Base-by-base conservation (phyloP, 2,888 invertebrate species). In the Chalcis sispes region DNA sequence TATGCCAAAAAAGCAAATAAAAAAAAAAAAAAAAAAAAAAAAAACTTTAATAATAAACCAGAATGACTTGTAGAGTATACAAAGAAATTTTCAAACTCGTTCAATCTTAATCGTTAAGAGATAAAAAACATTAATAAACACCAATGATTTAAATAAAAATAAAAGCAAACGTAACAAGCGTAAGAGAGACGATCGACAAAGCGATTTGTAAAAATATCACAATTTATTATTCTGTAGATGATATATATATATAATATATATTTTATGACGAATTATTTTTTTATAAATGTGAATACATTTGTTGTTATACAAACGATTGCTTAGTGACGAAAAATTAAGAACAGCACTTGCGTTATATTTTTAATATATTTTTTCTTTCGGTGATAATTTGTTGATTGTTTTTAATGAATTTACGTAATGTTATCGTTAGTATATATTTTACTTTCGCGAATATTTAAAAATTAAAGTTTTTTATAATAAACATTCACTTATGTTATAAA, bases 1-100 rank as follows among this genome's bases (percentile, higher is more conserved):
- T 74, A 74, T 74, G 64, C 69, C 69, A 69, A 74, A 74, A 73
- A 32, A 15, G 40, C 20, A 32, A 18, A 52, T n/a, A 40, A 74
- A 54, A 67, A 27, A 50, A 50, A 10, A 10, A 65, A 29, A 62
- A 18, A 64, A 27, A 65, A 56, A 56, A 36, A 15, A n/a, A n/a
- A n/a, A n/a, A n/a, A n/a, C n/a, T n/a, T n/a, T n/a, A n/a, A n/a
- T n/a, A n/a, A n/a, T n/a, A n/a, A n/a, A n/a, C n/a, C n/a, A n/a
- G n/a, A n/a, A n/a, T n/a, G n/a, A 58, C 13, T 72, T 54, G 36
- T 72, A 62, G 48, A 13, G 18, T 58, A 65, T 72, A 40, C 25
- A 50, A 32, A 46, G 8, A 40, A 32, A 7, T 36, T 46, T 58
- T 58, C 32, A n/a, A 66, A 58, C 32, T 72, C 15, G 32, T 50